Evolutionary conservation across 2,113 vertebrate species (phyloP).

Genomic region (Progne subis): DNA sequence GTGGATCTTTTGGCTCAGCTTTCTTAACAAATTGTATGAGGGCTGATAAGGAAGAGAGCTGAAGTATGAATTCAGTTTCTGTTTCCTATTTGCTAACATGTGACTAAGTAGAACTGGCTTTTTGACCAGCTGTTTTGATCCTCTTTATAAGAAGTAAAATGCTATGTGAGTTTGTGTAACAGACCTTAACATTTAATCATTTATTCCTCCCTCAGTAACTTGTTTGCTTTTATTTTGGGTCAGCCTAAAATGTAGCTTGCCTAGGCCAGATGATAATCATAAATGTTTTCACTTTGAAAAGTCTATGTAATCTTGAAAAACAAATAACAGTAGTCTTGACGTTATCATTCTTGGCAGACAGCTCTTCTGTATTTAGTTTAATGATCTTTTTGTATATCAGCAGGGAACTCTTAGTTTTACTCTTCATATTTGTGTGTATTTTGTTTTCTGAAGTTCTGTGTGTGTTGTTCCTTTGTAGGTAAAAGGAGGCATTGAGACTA

Average conservation of each 20-base stretch:
- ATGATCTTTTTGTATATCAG: not conserved
- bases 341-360: not conserved
- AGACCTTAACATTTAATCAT: not conserved
- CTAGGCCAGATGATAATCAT: not conserved
- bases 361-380: not conserved
- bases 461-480: slow-evolving; percentile 74
- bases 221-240: not conserved
- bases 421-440: not conserved
- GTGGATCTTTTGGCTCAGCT: not conserved
- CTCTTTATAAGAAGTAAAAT: not conserved
- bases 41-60: not conserved
- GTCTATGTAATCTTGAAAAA: not conserved
- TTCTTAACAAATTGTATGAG: not conserved
- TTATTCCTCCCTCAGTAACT: not conserved
- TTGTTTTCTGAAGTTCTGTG: not conserved
- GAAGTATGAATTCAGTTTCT: not conserved
- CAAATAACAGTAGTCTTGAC: not conserved
- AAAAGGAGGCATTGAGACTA: slow-evolving; percentile 85
- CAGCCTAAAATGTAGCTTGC: not conserved
- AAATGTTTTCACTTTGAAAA: not conserved
- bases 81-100: not conserved
- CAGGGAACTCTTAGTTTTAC: not conserved
- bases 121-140: not conserved
- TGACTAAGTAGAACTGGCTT: not conserved
- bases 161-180: not conserved